Evolutionary conservation across 2,888 invertebrate species (phyloP), one percentile per base, ranked within the genome.

Genomic region (Thecophora atra): DNA sequence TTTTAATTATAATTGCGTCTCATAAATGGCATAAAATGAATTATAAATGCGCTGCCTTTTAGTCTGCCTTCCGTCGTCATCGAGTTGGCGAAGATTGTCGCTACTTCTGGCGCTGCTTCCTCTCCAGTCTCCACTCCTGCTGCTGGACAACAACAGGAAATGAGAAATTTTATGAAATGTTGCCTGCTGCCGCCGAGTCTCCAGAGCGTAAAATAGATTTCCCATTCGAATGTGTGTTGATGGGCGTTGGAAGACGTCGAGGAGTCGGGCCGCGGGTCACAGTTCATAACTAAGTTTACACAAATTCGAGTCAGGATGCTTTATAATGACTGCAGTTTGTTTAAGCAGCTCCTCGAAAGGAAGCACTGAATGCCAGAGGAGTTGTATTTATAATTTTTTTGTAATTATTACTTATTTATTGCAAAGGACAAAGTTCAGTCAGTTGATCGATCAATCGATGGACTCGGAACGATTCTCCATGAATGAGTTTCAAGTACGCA

Each of bases 1-100:
- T 66, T 70, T 51, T 63, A 70, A 70, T 70, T 70, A 52, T 70
- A 70, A 70, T 70, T 70, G 63, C 70, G 70, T 70, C 70, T 62
- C 70, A 63, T 70, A 70, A 70, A 70, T 62, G 70, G 63, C 62
- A 62, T 52, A 70, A 70, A 70, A 70, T 70, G 63, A 70, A 70
- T 70, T 70, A 70, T 70, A 30, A 70, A 70, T 70, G 63, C 63
- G 30, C 63, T 70, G 63, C 63, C 70, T 24, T 67, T 63, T 19
- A 67, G 70, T 52, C 70, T 63, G 30, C 30, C 19, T 37, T 26
- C 52, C 52, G 65, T 65, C 65, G 52, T 52, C 47, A 65, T 52
- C 47, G 52, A 65, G 65, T 65, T 65, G 65, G 30, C 65, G 30
- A 65, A 52, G 65, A 65, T 65, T 63, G 42, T 15, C 13, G 47